Conservation (phyloP, 2,888 invertebrate genomes). For the Hirtodrosophila cameraria region DNA sequence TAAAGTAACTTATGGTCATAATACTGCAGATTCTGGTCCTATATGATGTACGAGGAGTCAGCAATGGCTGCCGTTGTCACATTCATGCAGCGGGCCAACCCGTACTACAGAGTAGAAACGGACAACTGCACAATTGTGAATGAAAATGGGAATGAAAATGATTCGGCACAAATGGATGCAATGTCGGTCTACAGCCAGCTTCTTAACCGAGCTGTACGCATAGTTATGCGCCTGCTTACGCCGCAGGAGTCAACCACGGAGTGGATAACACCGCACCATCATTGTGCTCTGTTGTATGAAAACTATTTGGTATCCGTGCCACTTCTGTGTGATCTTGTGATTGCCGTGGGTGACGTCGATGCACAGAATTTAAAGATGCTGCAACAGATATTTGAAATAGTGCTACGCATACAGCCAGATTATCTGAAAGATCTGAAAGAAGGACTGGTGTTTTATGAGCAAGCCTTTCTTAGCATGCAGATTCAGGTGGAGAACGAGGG, state of each 20-base stretch:
- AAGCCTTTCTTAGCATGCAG: slow-evolving; percentile 83
- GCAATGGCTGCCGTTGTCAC: slow-evolving; percentile 88
- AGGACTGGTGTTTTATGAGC: slow-evolving; percentile 85
- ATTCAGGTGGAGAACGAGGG: slow-evolving; percentile 82
- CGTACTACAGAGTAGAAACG: slow-evolving; percentile 87
- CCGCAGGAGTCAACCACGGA: slow-evolving; percentile 90
- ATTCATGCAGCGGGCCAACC: slow-evolving; percentile 90
- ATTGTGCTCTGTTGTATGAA: slow-evolving; percentile 90
- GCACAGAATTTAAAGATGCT: slow-evolving; percentile 86
- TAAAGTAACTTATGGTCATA: neutral
- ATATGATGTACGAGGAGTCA: slow-evolving; percentile 87
- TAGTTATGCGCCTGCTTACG: slow-evolving; percentile 91
- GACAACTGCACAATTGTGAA: neutral
- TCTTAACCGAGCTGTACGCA: slow-evolving; percentile 88
- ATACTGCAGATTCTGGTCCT: slow-evolving; percentile 88
- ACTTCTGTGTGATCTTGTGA: slow-evolving; percentile 91
- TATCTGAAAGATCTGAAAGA: slow-evolving; percentile 87
- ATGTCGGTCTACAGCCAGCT: slow-evolving; percentile 86
- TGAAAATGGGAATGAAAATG: no score
- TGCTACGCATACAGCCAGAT: slow-evolving; percentile 86
- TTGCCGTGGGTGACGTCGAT: slow-evolving; percentile 89
- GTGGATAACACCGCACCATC: slow-evolving; percentile 88
- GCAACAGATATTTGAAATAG: slow-evolving; percentile 87
- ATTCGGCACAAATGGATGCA: slow-evolving; percentile 83
- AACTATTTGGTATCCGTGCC: slow-evolving; percentile 93